A percentile compares a stretch with the other conserved stretches of the same genome.
Conservation (phyloP, 2,113 vertebrate genomes). For the Ailuropoda melanoleuca region DNA sequence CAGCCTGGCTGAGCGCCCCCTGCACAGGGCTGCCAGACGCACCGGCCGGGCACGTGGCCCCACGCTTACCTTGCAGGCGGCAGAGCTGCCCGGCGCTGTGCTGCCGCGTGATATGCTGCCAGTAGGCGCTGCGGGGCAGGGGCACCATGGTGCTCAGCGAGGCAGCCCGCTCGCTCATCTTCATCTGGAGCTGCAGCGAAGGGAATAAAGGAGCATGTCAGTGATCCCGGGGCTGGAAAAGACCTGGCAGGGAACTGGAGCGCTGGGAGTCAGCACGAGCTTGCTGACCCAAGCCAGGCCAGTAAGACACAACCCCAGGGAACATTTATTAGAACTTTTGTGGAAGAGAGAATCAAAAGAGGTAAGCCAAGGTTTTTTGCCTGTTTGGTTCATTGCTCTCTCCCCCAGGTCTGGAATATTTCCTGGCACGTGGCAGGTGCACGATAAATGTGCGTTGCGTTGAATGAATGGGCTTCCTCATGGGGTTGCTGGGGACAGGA, state of each 20-base stretch:
- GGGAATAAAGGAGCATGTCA: background rate
- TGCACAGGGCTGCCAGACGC: accelerated
- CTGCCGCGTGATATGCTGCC: slow-evolving; percentile 88
- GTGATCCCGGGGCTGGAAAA: accelerated
- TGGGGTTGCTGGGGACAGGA: accelerated
- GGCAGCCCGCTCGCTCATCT: slow-evolving; percentile 84
- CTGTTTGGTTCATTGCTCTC: background rate
- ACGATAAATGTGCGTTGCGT: accelerated
- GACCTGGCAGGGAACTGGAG: accelerated
- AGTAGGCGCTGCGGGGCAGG: slow-evolving; percentile 89
- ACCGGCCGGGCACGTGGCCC: no score
- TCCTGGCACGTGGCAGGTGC: accelerated
- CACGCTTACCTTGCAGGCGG: slow-evolving; percentile 82
- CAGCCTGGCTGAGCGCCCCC: accelerated
- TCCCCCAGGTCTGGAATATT: background rate
- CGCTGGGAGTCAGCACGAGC: background rate
- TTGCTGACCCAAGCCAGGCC: background rate
- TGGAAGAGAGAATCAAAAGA: no score
- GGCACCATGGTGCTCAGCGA: slow-evolving; percentile 86
- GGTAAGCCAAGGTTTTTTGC: accelerated
- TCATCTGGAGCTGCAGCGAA: slow-evolving; percentile 86
- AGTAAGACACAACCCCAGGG: accelerated
- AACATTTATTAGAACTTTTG: background rate
- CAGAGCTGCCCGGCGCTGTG: slow-evolving; percentile 87
- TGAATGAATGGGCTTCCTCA: background rate